These are phyloP conservation scores for Grallaria varia DNA, from an alignment of 2,113 vertebrate species.

Conservation along the genomic window DNA sequence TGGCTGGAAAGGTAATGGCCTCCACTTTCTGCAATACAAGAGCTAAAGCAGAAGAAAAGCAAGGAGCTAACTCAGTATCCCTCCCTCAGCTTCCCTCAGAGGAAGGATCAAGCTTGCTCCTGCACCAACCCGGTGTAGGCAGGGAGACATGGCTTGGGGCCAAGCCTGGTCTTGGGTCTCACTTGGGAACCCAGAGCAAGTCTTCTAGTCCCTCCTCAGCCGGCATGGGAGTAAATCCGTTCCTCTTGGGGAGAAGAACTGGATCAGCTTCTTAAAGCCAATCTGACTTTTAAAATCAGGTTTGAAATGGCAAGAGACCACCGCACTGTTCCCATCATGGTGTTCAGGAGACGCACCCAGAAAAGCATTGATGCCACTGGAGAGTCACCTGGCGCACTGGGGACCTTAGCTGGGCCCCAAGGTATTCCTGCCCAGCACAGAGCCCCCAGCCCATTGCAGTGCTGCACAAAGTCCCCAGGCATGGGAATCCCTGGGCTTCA, in stretches of 20 bases:
- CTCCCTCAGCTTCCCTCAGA: neutral
- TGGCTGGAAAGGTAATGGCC: neutral
- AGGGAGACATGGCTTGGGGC: neutral
- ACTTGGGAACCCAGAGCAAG: neutral
- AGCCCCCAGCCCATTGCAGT: neutral
- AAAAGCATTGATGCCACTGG: neutral
- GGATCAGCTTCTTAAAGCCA: neutral
- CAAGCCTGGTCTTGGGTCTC: neutral
- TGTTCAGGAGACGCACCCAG: neutral
- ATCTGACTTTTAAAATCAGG: neutral
- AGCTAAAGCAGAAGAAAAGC: neutral
- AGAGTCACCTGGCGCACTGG: neutral
- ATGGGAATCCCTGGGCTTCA: neutral
- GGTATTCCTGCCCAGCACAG: neutral
- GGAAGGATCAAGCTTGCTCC: neutral
- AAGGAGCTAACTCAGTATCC: fast-evolving
- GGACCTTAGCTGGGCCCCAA: neutral
- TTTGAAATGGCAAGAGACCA: neutral
- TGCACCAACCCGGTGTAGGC: neutral
- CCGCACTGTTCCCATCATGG: neutral
- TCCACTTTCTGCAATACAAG: neutral
- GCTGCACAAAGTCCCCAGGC: fast-evolving
- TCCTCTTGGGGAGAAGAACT: neutral
- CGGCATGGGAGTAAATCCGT: neutral
- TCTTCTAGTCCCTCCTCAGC: neutral